Percentiles rank a stretch among this genome's conserved stretches.
These are phyloP conservation scores for Plectrocnemia conspersa DNA, from an alignment of 1,140 invertebrate species.

Conservation along the genomic window DNA sequence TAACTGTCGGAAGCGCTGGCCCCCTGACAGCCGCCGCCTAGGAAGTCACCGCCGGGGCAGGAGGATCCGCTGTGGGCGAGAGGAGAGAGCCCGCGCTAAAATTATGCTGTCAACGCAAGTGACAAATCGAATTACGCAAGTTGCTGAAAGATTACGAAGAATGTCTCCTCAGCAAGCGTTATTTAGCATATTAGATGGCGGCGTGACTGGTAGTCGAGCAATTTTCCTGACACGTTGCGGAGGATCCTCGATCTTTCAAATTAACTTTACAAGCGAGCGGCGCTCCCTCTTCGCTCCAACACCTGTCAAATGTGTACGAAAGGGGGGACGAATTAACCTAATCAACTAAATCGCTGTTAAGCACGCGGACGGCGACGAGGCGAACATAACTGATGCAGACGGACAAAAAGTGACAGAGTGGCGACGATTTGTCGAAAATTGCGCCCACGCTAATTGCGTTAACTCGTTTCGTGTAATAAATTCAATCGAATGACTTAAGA, in stretches of 20 bases:
- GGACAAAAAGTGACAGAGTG: no score
- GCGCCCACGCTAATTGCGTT: no score
- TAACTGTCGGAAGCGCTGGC: conserved; percentile 30
- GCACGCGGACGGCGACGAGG: background rate
- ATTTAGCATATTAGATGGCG: conserved; percentile 35
- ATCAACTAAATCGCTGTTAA: conserved; percentile 23
- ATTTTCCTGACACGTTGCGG: conserved; percentile 31
- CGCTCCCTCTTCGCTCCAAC: conserved; percentile 1
- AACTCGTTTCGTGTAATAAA: no score
- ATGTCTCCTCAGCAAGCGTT: conserved; percentile 35
- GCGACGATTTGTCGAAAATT: no score
- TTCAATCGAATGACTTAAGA: no score
- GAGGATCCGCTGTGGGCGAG: conserved; percentile 4
- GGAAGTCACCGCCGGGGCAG: background rate
- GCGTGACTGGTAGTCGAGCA: conserved; percentile 33
- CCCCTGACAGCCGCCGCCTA: background rate
- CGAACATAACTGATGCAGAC: conserved; percentile 5
- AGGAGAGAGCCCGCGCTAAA: conserved; percentile 30
- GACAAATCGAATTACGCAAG: conserved; percentile 37
- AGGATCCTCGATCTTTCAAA: conserved; percentile 16
- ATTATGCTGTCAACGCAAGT: conserved; percentile 37
- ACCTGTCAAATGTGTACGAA: conserved; percentile 13
- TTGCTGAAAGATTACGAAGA: conserved; percentile 37
- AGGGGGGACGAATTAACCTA: conserved; percentile 17
- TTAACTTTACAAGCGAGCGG: conserved; percentile 21